These are phyloP conservation scores for Steinernema hermaphroditum DNA, from an alignment of 2,888 invertebrate genomes.

Conservation along the genomic window DNA sequence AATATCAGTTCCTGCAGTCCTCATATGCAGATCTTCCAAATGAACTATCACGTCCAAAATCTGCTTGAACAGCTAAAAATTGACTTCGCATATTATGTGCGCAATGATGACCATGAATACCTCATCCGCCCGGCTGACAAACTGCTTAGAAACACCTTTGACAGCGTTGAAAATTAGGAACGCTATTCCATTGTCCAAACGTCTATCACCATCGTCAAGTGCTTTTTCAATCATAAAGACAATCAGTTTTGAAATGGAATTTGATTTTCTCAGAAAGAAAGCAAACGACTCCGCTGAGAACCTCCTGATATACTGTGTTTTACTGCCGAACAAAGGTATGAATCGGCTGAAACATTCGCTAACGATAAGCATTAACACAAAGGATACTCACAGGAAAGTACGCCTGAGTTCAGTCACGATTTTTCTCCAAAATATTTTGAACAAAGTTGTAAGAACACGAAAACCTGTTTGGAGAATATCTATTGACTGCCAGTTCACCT, in stretches of 20 bases:
- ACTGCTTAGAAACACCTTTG: constrained; percentile 80
- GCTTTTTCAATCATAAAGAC: constrained; percentile 46
- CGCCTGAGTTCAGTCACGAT: constrained; percentile 77
- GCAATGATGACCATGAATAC: constrained; percentile 68
- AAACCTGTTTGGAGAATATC: constrained; percentile 85
- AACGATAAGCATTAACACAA: background rate
- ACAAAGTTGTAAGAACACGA: constrained; percentile 82
- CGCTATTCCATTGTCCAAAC: constrained; percentile 75
- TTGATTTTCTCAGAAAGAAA: constrained; percentile 78
- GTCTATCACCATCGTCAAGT: constrained; percentile 38
- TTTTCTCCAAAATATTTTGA: constrained; percentile 84
- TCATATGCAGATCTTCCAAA: constrained; percentile 14
- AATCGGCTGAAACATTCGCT: constrained; percentile 44
- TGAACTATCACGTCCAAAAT: constrained; percentile 34
- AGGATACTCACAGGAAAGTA: constrained; percentile 47
- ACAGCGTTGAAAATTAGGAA: constrained; percentile 85
- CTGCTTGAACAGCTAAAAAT: constrained; percentile 37
- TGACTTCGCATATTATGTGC: background rate
- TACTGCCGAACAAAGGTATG: constrained; percentile 75
- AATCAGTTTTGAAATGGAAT: constrained; percentile 43
- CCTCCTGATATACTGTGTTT: constrained; percentile 82
- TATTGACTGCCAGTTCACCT: constrained; percentile 71
- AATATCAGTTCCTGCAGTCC: constrained; percentile 38
- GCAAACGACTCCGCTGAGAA: constrained; percentile 96
- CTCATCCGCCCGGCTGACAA: constrained; percentile 80